These are phyloP conservation scores for Coluber constrictor DNA, from an alignment of 2,797 vertebrate genomes.

Conservation along the genomic window DNA sequence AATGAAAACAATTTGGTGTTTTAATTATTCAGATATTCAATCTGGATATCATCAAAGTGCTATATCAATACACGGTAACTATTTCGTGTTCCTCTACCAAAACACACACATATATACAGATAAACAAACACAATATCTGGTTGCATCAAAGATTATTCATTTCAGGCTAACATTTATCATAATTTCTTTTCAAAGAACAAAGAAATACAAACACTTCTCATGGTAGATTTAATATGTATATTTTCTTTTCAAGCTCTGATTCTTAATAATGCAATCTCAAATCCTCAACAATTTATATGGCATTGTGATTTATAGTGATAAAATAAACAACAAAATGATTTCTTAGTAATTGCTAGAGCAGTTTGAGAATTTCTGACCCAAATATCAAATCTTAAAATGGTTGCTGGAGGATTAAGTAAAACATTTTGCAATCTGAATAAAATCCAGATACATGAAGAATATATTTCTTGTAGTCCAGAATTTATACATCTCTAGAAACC, in stretches of 20 bases:
- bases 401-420: neutral
- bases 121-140: neutral
- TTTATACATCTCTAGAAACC: neutral
- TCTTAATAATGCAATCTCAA: constrained; percentile 15
- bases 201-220: neutral
- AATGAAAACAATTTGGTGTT: neutral
- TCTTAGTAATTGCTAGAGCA: neutral
- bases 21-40: neutral
- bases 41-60: neutral
- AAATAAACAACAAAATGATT: constrained; percentile 13
- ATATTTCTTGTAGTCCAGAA: neutral
- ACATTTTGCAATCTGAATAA: rapidly evolving
- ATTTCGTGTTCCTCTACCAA: neutral
- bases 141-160: neutral
- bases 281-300: constrained; percentile 1
- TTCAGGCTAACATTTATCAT: neutral
- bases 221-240: neutral
- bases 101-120: neutral
- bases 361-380: constrained; percentile 26
- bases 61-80: neutral
- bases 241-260: constrained; percentile 13
- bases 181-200: constrained; percentile 19
- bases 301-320: neutral
- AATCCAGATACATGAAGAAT: neutral
- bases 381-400: constrained; percentile 7